These are phyloP conservation scores for Acanthochromis polyacanthus DNA, from an alignment of 2,113 vertebrate genomes.

Conservation along the genomic window DNA sequence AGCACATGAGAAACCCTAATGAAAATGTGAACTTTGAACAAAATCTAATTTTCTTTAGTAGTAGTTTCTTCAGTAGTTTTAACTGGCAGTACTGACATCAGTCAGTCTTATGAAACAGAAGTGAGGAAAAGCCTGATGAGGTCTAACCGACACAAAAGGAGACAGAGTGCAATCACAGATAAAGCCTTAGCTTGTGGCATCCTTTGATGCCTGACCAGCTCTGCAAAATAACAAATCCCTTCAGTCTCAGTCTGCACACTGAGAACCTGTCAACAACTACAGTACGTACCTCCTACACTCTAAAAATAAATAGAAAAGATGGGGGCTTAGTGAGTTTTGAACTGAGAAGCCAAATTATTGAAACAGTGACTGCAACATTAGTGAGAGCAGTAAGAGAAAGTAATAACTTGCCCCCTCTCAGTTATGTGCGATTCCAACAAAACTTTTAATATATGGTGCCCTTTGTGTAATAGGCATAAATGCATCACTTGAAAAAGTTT, in stretches of 20 bases:
- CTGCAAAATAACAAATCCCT: conserved; percentile 58
- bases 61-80: background rate
- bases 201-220: conserved; percentile 55
- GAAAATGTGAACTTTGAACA: conserved; percentile 1
- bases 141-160: conserved; percentile 39
- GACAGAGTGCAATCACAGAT: conserved; percentile 49
- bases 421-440: conserved; percentile 7
- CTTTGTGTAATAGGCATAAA: conserved; percentile 43
- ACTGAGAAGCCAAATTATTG: conserved; percentile 23
- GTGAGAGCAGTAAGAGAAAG: conserved; percentile 9
- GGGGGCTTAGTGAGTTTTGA: background rate
- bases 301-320: conserved; percentile 27
- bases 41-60: background rate
- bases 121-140: conserved; percentile 27
- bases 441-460: conserved; percentile 34
- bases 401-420: conserved; percentile 2
- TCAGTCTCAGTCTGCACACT: conserved; percentile 27
- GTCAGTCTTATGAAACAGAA: too few relatives aligned
- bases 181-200: conserved; percentile 42
- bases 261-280: conserved; percentile 29
- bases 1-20: too few relatives aligned
- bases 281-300: conserved; percentile 5
- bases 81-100: background rate
- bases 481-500: conserved; percentile 46
- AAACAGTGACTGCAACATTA: conserved; percentile 20